Evolutionary conservation across 2,888 invertebrate species (phyloP).

Genomic region (Melanostoma scalare): DNA sequence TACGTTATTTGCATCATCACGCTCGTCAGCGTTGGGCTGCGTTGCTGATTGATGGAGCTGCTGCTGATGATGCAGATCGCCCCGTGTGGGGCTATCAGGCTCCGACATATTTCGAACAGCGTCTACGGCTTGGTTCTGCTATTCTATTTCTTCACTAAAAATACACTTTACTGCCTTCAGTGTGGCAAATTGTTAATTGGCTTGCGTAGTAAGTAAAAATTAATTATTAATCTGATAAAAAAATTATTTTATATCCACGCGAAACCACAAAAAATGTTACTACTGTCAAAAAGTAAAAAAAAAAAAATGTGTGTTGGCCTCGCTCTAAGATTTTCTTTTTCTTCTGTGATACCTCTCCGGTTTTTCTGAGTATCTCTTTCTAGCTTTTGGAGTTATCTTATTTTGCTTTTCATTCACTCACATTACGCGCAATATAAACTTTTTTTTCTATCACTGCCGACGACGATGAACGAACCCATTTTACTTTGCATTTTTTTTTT

Average conservation of each 20-base stretch:
- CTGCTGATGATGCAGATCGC: slow-evolving; percentile 66
- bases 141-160: slow-evolving; percentile 13
- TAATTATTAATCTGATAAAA: slow-evolving; percentile 32
- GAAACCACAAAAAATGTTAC: slow-evolving; percentile 65
- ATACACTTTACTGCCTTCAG: slow-evolving; percentile 17
- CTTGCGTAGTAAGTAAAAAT: slow-evolving; percentile 41
- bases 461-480: slow-evolving; percentile 67
- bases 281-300: slow-evolving; percentile 71
- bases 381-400: slow-evolving; percentile 12
- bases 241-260: slow-evolving; percentile 60
- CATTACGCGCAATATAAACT: slow-evolving; percentile 61
- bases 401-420: slow-evolving; percentile 52
- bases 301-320: slow-evolving; percentile 57
- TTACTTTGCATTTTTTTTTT: slow-evolving; percentile 63
- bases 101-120: slow-evolving; percentile 66
- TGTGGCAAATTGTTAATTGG: slow-evolving; percentile 24
- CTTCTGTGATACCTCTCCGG: slow-evolving; percentile 46
- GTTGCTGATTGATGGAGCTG: slow-evolving; percentile 62
- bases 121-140: slow-evolving; percentile 22
- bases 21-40: slow-evolving; percentile 49
- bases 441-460: slow-evolving; percentile 63
- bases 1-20: slow-evolving; percentile 70
- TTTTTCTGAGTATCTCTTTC: slow-evolving; percentile 38
- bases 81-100: slow-evolving; percentile 70
- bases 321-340: slow-evolving; percentile 55